These are phyloP conservation scores for Siderastrea radians DNA, from an alignment of 92 coral and sea anemone species.

Conservation along the genomic window DNA sequence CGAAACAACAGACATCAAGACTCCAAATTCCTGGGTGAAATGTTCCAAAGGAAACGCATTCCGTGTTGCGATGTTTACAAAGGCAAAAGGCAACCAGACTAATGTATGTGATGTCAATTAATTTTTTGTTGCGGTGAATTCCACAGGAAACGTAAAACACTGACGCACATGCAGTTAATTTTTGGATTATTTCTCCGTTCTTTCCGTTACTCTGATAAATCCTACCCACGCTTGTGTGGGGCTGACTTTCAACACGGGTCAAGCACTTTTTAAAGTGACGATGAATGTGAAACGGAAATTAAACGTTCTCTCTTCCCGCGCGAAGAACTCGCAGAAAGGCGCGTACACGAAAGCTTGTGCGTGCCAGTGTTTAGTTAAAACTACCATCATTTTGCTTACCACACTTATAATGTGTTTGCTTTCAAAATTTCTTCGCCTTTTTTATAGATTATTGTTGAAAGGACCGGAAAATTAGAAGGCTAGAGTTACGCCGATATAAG, in stretches of 20 bases:
- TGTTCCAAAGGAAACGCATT: constrained; percentile 32
- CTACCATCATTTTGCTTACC: background rate
- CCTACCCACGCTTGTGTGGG: constrained; percentile 32
- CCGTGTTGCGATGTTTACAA: constrained; percentile 59
- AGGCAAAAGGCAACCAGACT: constrained; percentile 41
- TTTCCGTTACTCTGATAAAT: background rate
- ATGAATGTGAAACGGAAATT: constrained; percentile 40
- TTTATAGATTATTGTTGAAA: constrained; percentile 19
- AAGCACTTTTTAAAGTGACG: constrained; percentile 24
- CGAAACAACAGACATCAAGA: constrained; percentile 13
- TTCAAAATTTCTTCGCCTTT: constrained; percentile 34
- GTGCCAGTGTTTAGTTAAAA: background rate
- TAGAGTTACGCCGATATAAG: constrained; percentile 28
- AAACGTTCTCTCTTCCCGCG: constrained; percentile 15
- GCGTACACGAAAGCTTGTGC: constrained; percentile 3
- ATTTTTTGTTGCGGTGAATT: constrained; percentile 54
- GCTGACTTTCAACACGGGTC: constrained; percentile 11
- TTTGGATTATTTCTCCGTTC: background rate
- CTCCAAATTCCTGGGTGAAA: constrained; percentile 16
- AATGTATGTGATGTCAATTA: constrained; percentile 35
- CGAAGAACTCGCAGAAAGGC: background rate
- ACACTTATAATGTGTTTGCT: constrained; percentile 28
- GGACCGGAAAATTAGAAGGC: constrained; percentile 32
- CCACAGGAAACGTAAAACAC: constrained; percentile 45
- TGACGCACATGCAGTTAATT: constrained; percentile 23